Conservation (phyloP, 2,113 vertebrate species). For the Chitala chitala region DNA sequence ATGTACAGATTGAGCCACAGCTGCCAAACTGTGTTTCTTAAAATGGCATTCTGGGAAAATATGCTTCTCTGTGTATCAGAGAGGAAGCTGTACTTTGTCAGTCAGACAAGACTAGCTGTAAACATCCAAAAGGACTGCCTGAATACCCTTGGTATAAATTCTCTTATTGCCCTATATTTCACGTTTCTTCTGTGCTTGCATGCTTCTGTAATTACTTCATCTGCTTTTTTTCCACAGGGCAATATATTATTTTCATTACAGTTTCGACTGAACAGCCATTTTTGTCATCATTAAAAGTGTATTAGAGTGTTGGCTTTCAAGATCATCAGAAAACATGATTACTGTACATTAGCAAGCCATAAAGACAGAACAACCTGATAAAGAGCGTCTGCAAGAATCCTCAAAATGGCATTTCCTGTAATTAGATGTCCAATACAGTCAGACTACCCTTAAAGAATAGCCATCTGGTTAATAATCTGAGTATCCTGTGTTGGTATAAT, state of each 20-base stretch:
- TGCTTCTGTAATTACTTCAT: background rate
- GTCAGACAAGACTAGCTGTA: conserved; percentile 24
- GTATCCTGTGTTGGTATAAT: too few relatives aligned
- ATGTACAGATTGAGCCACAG: background rate
- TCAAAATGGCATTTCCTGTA: too few relatives aligned
- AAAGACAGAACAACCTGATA: background rate
- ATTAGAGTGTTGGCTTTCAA: background rate
- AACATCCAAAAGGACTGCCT: conserved; percentile 29
- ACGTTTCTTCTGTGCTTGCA: background rate
- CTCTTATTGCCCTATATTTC: conserved; percentile 14
- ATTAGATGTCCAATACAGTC: too few relatives aligned
- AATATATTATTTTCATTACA: background rate
- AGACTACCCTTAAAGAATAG: too few relatives aligned
- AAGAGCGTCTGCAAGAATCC: too few relatives aligned
- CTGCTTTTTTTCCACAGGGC: background rate
- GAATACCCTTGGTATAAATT: conserved; percentile 29
- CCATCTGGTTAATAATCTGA: too few relatives aligned
- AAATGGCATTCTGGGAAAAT: background rate
- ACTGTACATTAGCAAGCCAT: too few relatives aligned
- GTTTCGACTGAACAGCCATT: background rate
- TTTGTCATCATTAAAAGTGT: background rate
- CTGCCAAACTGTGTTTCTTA: background rate
- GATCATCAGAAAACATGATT: background rate
- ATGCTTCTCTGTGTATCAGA: background rate
- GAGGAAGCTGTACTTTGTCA: conserved; percentile 14